phyloP scores from a whole-genome alignment of 2,113 vertebrate species.

The Ictidomys tridecemlineatus region DNA sequence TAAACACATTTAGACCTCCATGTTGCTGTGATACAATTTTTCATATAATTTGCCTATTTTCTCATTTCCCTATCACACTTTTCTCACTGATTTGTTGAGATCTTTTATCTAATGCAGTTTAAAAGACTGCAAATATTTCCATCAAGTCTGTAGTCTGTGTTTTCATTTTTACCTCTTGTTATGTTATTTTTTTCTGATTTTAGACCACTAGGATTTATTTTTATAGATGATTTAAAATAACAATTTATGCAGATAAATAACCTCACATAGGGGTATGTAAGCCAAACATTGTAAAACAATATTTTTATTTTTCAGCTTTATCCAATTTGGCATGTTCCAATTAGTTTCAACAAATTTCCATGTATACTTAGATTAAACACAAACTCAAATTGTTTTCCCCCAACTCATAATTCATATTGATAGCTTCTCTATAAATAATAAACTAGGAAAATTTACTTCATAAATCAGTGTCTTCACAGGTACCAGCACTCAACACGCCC shows the following conservation, averaged over 20 bases:
- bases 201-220: neutral
- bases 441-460: neutral
- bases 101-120: neutral
- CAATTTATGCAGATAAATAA: too few relatives aligned
- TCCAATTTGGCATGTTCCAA: neutral
- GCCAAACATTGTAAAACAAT: constrained; percentile 1
- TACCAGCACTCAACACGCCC: neutral
- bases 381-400: neutral
- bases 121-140: neutral
- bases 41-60: neutral
- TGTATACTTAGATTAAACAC: neutral
- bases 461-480: constrained; percentile 20
- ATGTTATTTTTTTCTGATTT: neutral
- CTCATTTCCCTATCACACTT: neutral
- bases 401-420: constrained; percentile 3
- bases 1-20: neutral
- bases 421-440: neutral
- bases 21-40: neutral
- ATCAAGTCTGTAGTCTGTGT: neutral
- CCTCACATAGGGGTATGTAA: neutral
- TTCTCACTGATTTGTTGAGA: neutral
- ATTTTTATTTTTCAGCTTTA: constrained; percentile 17
- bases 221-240: neutral
- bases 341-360: neutral
- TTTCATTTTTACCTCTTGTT: neutral